These are phyloP conservation scores for Tetraneura akinire DNA, from an alignment of 1,140 invertebrate genomes.

Conservation along the genomic window DNA sequence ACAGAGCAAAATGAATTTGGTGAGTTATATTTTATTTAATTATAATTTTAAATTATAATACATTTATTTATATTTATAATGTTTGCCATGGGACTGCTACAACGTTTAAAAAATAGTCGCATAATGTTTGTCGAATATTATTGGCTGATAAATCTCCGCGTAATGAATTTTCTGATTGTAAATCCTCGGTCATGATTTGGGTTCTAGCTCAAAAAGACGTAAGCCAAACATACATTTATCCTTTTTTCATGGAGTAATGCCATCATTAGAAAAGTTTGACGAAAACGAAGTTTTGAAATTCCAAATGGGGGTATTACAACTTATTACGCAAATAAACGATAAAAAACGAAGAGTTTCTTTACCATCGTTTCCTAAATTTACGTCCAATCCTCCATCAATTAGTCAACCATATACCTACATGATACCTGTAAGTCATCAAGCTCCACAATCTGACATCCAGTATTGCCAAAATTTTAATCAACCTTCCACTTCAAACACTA, in stretches of 20 bases:
- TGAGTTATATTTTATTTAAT: too few species aligned
- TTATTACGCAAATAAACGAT: background rate
- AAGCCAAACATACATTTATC: conserved; percentile 45
- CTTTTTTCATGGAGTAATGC: conserved; percentile 52
- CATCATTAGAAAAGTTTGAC: conserved; percentile 47
- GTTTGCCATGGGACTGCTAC: conserved; percentile 18
- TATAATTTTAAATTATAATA: too few species aligned
- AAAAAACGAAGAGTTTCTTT: background rate
- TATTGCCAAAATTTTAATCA: background rate
- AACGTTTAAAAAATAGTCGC: conserved; percentile 20
- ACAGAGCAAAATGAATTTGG: too few species aligned
- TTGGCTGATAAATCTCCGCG: conserved; percentile 21
- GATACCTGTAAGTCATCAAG: background rate
- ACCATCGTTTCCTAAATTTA: background rate
- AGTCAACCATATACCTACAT: background rate
- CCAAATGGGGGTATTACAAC: conserved; percentile 44
- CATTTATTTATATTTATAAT: conserved; percentile 1
- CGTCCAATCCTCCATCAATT: background rate
- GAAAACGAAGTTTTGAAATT: conserved; percentile 51
- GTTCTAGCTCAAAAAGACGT: conserved; percentile 37
- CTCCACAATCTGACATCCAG: background rate
- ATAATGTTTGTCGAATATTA: conserved; percentile 21
- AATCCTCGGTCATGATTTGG: conserved; percentile 39
- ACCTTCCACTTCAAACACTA: background rate
- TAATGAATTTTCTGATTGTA: background rate